Evolutionary conservation across 2,113 vertebrate species (phyloP), one percentile per base, ranked within the genome.

Genomic region (Perccottus glenii): DNA sequence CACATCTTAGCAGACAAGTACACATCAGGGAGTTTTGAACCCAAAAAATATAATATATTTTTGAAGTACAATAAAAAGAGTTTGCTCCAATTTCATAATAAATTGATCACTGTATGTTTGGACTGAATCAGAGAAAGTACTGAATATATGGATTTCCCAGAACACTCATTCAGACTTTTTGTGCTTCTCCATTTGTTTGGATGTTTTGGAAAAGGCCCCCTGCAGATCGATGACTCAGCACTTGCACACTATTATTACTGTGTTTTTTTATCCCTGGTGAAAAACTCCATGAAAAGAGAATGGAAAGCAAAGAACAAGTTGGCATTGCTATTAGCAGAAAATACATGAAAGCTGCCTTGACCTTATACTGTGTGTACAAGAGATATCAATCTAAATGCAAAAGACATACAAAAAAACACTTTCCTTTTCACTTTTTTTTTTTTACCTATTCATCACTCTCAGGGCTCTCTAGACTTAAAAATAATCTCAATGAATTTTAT

Each of bases 171-270:
- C 68, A 87, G 94, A 93, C 64, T 75, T 92, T 93, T 98, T 98
- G 96, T 98, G 96, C 96, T 98, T 98, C 71, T 90, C 70, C 71
- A 86, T 95, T 85, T 89, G 65, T 83, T 64, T 70, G 76, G 47
- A 70, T 52, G 55, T 73, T 72, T 82, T 52, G 52, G 51, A 64
- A 76, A 94, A 95, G 89, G 93, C 69, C 90, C 64, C 88, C 92
- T 91, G 71, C 66, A 71, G 78, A 84, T 84, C 68, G 74, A 64
- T 68, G 77, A 80, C 65, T 76, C 49, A 70, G 63, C 78, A 69
- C 58, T 77, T 58, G 51, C 52, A 60, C 49, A 62, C 36, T 46
- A 59, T 40, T 63, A 77, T 14, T n/a, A 45, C 67, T 49, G 46
- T 45, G 45, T 16, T 51, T 44, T 9, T 11, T 44, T 52, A 6